phyloP scores from a whole-genome alignment of 2,888 invertebrate genomes.

The Melinaea menophilus region DNA sequence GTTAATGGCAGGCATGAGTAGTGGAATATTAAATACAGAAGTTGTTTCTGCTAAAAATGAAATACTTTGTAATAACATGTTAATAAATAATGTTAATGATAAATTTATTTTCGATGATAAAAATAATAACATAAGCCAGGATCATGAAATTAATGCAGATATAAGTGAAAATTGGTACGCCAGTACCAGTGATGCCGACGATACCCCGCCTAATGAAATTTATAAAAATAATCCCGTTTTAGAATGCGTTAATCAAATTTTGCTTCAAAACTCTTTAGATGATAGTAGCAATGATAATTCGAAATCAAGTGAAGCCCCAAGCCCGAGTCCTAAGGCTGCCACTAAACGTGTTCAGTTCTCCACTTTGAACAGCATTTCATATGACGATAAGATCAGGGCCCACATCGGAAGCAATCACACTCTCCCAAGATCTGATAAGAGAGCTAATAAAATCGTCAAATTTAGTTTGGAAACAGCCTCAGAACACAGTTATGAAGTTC shows the following conservation, averaged over 20 bases:
- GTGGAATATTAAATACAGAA: constrained; percentile 54
- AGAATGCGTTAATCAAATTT: constrained; percentile 91
- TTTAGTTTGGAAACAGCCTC: constrained; percentile 74
- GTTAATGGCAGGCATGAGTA: constrained; percentile 50
- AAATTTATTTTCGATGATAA: constrained; percentile 55
- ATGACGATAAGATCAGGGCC: constrained; percentile 66
- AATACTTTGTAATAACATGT: constrained; percentile 61
- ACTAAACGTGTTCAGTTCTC: constrained; percentile 81
- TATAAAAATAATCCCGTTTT: constrained; percentile 90
- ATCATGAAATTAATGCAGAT: constrained; percentile 56
- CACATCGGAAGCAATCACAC: constrained; percentile 53
- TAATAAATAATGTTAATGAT: constrained; percentile 55
- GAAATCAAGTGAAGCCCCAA: constrained; percentile 68
- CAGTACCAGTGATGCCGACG: constrained; percentile 87
- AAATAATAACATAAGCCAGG: constrained; percentile 57
- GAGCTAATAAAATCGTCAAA: constrained; percentile 72
- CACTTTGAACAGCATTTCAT: constrained; percentile 79
- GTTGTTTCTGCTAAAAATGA: constrained; percentile 68
- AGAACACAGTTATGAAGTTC: constrained; percentile 80
- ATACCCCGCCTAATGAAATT: constrained; percentile 82
- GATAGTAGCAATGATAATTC: constrained; percentile 75
- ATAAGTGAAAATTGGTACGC: constrained; percentile 88
- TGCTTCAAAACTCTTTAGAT: constrained; percentile 84
- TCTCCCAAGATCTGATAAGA: constrained; percentile 66
- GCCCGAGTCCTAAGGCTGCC: constrained; percentile 70